phyloP scores from a whole-genome alignment of 2,797 vertebrate species.

The Gymnoscopelus braueri region DNA sequence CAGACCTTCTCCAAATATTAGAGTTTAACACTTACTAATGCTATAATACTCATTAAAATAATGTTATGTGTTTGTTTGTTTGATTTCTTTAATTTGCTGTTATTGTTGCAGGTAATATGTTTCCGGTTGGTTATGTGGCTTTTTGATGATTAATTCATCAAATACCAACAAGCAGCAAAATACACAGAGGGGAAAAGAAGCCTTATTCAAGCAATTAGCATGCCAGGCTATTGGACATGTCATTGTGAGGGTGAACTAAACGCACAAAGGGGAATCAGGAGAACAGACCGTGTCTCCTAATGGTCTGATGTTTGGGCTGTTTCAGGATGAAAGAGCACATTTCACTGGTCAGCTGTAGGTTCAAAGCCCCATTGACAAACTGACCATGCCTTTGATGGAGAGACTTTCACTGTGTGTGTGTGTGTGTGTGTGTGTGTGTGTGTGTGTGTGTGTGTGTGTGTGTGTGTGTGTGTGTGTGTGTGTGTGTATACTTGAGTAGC shows the following conservation, averaged over 20 bases:
- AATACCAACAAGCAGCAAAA: too few species aligned
- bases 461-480: not conserved
- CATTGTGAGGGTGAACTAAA: constrained; percentile 34
- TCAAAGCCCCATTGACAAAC: constrained; percentile 48
- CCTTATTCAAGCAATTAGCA: constrained; percentile 43
- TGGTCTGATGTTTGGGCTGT: constrained; percentile 49
- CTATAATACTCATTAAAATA: too few species aligned
- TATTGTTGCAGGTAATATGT: too few species aligned
- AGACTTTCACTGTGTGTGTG: constrained; percentile 1
- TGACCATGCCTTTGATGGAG: constrained; percentile 26
- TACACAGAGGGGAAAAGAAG: constrained; percentile 3
- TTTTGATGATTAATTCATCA: too few species aligned
- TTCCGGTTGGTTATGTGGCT: too few species aligned
- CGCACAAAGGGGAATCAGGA: constrained; percentile 34
- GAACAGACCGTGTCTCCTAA: constrained; percentile 32
- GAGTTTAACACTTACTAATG: too few species aligned
- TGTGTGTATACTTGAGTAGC: not conserved
- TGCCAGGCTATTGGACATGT: constrained; percentile 17
- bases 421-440: not conserved
- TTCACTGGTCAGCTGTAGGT: constrained; percentile 56
- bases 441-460: not conserved
- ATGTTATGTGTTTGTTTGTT: too few species aligned
- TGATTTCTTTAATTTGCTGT: too few species aligned
- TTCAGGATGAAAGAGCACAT: constrained; percentile 47
- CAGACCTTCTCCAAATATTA: too few species aligned